These are phyloP conservation scores for Neoscelio sp. DNA, from an alignment of 2,888 invertebrate genomes.

Conservation along the genomic window DNA sequence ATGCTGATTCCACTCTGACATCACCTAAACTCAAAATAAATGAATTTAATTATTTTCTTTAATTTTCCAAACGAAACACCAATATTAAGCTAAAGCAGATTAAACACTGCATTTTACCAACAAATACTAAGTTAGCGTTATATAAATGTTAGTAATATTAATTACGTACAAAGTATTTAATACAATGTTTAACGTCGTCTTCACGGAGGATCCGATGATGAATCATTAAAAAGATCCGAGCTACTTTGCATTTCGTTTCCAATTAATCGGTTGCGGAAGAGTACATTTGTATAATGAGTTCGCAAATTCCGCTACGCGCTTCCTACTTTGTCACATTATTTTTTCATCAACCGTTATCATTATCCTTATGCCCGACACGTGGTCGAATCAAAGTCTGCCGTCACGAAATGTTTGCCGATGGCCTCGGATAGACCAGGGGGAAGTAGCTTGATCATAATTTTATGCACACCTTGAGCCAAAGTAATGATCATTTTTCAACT, in stretches of 20 bases:
- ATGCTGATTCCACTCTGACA: neutral
- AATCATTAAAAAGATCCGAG: too few species aligned
- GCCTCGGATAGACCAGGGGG: neutral
- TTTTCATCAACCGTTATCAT: neutral
- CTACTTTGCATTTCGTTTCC: neutral
- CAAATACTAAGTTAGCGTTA: too few species aligned
- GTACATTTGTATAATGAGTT: neutral
- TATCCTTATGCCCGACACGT: constrained; percentile 20
- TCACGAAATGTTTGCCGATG: neutral
- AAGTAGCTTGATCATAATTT: constrained; percentile 1
- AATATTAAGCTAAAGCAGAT: too few species aligned
- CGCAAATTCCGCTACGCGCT: constrained; percentile 2
- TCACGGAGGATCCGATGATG: too few species aligned
- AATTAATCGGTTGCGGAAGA: constrained; percentile 15
- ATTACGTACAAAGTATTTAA: too few species aligned
- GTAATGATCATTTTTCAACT: constrained; percentile 39
- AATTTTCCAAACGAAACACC: too few species aligned
- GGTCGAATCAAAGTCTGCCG: constrained; percentile 16
- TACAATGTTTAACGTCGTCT: too few species aligned
- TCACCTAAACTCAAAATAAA: too few species aligned
- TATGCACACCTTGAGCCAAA: constrained; percentile 51
- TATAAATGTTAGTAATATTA: too few species aligned
- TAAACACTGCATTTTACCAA: too few species aligned
- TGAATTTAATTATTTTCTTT: too few species aligned
- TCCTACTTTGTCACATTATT: constrained; percentile 4